Percentiles rank a stretch among this genome's conserved stretches.
Conservation (phyloP, 2,113 vertebrate species). For the Recurvirostra avosetta region DNA sequence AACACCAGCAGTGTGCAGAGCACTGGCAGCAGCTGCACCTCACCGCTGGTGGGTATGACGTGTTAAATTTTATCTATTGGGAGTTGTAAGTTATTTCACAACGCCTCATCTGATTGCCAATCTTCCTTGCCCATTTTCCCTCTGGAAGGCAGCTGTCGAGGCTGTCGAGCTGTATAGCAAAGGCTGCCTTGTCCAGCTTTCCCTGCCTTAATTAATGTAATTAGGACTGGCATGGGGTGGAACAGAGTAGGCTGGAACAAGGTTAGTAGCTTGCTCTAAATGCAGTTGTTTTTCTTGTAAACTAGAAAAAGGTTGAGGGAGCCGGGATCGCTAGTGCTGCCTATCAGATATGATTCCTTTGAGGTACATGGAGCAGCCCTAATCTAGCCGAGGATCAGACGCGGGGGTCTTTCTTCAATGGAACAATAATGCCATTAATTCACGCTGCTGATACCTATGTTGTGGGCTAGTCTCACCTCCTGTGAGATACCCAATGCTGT, state of each 20-base stretch:
- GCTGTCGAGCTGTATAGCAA: background rate
- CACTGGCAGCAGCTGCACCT: accelerated
- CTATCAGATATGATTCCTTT: background rate
- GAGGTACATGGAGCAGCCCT: background rate
- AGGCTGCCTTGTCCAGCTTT: background rate
- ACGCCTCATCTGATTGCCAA: background rate
- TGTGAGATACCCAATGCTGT: background rate
- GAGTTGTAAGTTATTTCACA: background rate
- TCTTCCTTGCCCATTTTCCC: background rate
- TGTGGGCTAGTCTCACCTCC: background rate
- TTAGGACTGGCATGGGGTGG: background rate
- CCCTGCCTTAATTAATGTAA: background rate
- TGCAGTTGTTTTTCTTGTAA: background rate
- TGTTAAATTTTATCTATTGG: background rate
- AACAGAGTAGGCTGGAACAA: background rate
- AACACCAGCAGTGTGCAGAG: background rate
- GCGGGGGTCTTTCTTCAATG: background rate
- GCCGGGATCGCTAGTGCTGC: background rate
- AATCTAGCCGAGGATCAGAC: background rate
- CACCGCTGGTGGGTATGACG: accelerated
- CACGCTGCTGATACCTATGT: background rate
- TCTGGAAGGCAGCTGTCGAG: background rate
- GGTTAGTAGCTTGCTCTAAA: background rate
- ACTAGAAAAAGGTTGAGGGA: background rate
- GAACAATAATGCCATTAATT: background rate